A percentile compares a stretch with the other conserved stretches of the same genome.
Evolutionary conservation across 2,888 invertebrate species (phyloP).

Genomic region (Cantharis lateralis): DNA sequence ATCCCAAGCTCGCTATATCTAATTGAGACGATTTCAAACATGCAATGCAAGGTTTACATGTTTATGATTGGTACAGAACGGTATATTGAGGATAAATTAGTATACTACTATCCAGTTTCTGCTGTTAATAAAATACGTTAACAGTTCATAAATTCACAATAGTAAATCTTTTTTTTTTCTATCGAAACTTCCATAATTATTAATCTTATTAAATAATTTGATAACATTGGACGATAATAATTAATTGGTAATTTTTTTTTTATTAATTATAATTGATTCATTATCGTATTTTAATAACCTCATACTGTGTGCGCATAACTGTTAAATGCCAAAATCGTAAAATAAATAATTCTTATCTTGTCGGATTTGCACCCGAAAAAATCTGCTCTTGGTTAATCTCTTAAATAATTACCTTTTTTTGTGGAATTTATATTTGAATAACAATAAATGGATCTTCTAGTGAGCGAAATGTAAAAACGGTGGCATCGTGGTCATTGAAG

Average conservation of each 20-base stretch:
- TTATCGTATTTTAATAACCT: not conserved
- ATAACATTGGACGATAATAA: not conserved
- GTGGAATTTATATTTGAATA: not conserved
- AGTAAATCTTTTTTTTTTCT: not conserved
- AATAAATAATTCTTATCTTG: not conserved
- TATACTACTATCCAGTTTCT: not conserved
- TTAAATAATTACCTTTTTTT: not conserved
- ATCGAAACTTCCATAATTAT: not conserved
- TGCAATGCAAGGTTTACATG: conserved; percentile 8
- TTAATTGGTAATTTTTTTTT: not conserved
- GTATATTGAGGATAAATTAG: conserved; percentile 22
- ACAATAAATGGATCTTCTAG: conserved; percentile 7
- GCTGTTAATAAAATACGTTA: conserved; percentile 9
- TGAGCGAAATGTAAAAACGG: conserved; percentile 31
- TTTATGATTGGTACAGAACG: conserved; percentile 27
- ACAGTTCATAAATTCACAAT: conserved; percentile 2
- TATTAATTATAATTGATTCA: conserved; percentile 5
- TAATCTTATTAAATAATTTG: not conserved
- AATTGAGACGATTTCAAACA: not conserved
- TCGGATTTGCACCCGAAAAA: not conserved
- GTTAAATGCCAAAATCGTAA: not conserved
- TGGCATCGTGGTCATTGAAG: conserved; percentile 41
- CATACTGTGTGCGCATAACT: not conserved
- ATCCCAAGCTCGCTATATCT: not conserved
- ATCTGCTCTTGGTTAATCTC: not conserved